Base-by-base conservation (phyloP, 2,888 invertebrate species). In the Scelioninae gen. 1 region DNA sequence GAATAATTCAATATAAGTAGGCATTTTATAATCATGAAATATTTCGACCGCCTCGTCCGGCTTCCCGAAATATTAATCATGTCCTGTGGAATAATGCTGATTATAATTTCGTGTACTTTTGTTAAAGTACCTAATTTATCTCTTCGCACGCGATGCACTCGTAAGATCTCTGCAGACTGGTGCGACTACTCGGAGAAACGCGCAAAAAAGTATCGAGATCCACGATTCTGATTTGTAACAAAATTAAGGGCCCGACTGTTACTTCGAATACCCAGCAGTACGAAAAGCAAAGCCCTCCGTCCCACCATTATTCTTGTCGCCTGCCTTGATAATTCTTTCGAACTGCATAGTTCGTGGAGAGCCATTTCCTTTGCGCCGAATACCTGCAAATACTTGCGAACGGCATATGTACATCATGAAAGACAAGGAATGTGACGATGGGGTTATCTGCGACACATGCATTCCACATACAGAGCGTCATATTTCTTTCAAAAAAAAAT, bases 311-410 rank as follows among this genome's bases (percentile, higher is more conserved):
- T 49, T 82, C 82, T 82, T 82, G 77, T 68, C 72, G 82, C 72
- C 82, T 77, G 68, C 72, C 82, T 82, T 77, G 82, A 82, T 82
- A 82, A 82, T 82, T 82, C 82, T 82, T 77, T 82, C 77, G 82
- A 72, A 82, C 77, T 56, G 77, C 82, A 82, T 82, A 82, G 82
- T 77, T 82, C 68, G 75, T 58, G 76, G 65, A 51, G 72, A 60
- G 62, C 63, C 82, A 82, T 77, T 77, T 77, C 82, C 77, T 65
- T 72, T 82, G 45, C 45, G 60, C 77, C 77, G 68, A 82, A 77
- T 82, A 68, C 82, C 82, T 49, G 72, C 62, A 29, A 74, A 77
- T 77, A 74, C 74, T 82, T 63, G 56, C 47, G 34, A 72, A 82
- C 77, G 62, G 68, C 77, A 82, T 66, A 72, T 82, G 82, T 77